Conservation (phyloP, 2,113 vertebrate species). For the Anhinga rufa region DNA sequence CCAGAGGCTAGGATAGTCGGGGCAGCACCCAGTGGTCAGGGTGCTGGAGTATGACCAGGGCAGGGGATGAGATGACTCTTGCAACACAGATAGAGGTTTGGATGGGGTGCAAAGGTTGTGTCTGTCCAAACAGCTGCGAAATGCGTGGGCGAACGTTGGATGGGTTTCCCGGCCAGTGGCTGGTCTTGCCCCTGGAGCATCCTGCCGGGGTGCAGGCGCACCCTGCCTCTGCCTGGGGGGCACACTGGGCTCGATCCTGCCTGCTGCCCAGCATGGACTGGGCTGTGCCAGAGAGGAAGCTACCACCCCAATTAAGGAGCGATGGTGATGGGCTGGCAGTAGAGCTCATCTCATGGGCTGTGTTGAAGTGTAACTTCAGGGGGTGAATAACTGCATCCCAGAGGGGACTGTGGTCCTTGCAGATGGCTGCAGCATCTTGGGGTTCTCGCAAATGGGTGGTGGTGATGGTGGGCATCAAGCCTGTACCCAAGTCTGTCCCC, state of each 20-base stretch:
- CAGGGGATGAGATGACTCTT: neutral
- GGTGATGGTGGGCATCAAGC: neutral
- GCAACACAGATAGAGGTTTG: neutral
- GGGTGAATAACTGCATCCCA: neutral
- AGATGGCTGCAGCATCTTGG: neutral
- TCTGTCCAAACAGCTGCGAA: neutral
- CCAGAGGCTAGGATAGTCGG: neutral
- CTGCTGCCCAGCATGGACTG: rapidly evolving
- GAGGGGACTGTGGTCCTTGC: neutral
- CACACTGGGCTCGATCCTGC: neutral
- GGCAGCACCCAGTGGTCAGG: neutral
- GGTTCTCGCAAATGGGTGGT: neutral
- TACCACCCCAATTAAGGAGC: rapidly evolving
- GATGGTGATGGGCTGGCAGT: neutral
- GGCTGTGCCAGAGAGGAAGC: neutral
- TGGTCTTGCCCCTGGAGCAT: neutral
- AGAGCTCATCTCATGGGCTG: neutral
- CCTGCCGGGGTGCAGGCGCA: neutral
- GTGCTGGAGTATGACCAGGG: no score
- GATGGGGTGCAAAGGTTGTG: neutral
- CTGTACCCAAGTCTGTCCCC: neutral
- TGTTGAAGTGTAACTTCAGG: neutral
- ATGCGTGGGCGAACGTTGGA: rapidly evolving
- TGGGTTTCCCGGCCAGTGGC: neutral
- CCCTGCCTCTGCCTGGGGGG: neutral